A percentile compares a stretch with the other conserved stretches of the same genome.
These are phyloP conservation scores for Geophilus truncorum DNA, from an alignment of 2,888 invertebrate genomes.

Conservation along the genomic window DNA sequence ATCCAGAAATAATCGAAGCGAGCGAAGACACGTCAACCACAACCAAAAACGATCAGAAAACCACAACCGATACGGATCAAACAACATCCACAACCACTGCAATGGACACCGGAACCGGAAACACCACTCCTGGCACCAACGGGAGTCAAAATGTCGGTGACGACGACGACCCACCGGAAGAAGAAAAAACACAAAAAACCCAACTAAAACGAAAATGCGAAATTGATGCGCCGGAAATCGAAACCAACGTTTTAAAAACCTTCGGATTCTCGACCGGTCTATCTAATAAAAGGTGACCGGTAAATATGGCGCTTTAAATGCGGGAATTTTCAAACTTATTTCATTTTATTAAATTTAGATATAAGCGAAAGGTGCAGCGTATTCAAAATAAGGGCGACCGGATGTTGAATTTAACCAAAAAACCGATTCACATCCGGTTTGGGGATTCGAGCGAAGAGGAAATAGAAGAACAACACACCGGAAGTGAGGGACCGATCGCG, in stretches of 20 bases:
- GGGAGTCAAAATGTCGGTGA: not conserved
- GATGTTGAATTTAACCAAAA: not conserved
- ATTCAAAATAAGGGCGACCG: not conserved
- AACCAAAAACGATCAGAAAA: too few relatives aligned
- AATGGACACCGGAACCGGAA: not conserved
- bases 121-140: not conserved
- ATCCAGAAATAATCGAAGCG: too few relatives aligned
- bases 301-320: not conserved
- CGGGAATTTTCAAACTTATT: not conserved
- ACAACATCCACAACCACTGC: not conserved
- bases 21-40: too few relatives aligned
- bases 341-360: not conserved
- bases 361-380: not conserved
- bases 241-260: not conserved
- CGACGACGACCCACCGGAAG: not conserved
- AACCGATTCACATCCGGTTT: conserved; percentile 19
- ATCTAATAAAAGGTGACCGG: not conserved
- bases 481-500: not conserved
- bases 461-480: not conserved
- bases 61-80: not conserved
- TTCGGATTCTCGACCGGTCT: not conserved
- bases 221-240: not conserved
- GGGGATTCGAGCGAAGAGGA: conserved; percentile 1
- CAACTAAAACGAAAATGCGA: not conserved
- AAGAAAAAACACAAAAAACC: not conserved